Percentiles rank a stretch among this genome's conserved stretches.
These are phyloP conservation scores for Diplosoma virens DNA, from an alignment of 23 tunicate species.

Conservation along the genomic window DNA sequence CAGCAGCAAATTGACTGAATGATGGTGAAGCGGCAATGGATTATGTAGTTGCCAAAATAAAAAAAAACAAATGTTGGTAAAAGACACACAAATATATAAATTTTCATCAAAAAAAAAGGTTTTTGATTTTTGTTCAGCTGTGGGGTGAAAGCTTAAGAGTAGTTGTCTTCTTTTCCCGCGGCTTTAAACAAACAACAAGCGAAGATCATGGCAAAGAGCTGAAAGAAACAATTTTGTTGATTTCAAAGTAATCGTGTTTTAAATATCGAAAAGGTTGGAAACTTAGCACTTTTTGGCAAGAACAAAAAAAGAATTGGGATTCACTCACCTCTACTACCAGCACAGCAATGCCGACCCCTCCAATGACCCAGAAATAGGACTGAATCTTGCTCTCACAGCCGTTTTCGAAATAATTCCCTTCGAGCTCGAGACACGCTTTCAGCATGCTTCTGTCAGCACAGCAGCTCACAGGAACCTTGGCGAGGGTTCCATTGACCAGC, in stretches of 20 bases:
- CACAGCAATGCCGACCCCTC: slow-evolving; percentile 68
- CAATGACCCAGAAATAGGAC: slow-evolving; percentile 64
- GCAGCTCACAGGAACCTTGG: background rate
- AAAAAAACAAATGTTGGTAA: no score
- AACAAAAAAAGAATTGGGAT: no score
- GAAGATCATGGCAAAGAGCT: slow-evolving; percentile 84
- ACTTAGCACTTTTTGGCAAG: no score
- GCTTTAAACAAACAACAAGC: slow-evolving; percentile 75
- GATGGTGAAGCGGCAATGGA: no score
- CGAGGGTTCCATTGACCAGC: background rate
- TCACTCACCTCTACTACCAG: slow-evolving; percentile 57
- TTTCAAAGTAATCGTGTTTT: no score
- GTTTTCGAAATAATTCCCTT: background rate
- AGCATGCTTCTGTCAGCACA: background rate
- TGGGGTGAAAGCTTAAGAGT: background rate
- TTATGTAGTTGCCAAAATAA: no score
- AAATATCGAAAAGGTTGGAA: no score
- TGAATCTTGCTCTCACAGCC: slow-evolving; percentile 56
- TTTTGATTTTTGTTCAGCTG: no score
- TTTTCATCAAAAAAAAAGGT: no score
- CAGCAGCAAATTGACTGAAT: no score
- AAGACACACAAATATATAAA: no score
- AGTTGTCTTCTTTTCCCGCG: slow-evolving; percentile 23
- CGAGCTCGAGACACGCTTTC: background rate
- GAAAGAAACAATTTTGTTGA: slow-evolving; percentile 26